These are phyloP conservation scores for Plagodis pulveraria DNA, from an alignment of 2,888 invertebrate genomes.

Conservation along the genomic window DNA sequence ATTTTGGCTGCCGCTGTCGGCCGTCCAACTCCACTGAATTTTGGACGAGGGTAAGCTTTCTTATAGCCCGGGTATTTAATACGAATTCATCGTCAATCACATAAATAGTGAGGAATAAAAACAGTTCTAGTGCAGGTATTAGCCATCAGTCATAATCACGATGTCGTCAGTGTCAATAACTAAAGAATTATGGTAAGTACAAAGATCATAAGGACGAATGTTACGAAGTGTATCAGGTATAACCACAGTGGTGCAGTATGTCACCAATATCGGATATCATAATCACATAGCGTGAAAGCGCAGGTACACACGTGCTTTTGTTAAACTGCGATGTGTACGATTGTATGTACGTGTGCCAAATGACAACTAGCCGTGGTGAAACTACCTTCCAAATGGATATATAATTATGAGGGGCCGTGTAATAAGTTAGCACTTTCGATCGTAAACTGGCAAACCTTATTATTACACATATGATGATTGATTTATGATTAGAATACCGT, in stretches of 20 bases:
- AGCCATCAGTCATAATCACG: no score
- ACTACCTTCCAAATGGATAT: conserved; percentile 56
- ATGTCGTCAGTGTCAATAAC: no score
- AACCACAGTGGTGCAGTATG: conserved; percentile 59
- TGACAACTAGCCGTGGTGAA: conserved; percentile 75
- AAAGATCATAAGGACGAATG: conserved; percentile 38
- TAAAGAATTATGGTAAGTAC: neutral
- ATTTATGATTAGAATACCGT: conserved; percentile 71
- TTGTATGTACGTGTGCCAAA: conserved; percentile 70
- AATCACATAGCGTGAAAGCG: conserved; percentile 76
- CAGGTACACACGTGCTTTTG: conserved; percentile 71
- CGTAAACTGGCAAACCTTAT: conserved; percentile 57
- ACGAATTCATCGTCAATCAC: no score
- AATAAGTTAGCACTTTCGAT: conserved; percentile 55
- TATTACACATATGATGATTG: conserved; percentile 44
- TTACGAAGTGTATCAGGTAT: conserved; percentile 45
- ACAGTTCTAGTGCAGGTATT: no score
- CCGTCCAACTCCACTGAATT: no score
- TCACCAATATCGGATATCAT: conserved; percentile 68
- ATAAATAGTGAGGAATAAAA: no score
- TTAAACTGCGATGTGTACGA: conserved; percentile 51
- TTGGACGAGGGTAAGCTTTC: no score
- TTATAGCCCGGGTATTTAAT: no score
- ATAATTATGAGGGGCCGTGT: conserved; percentile 22
- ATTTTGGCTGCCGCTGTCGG: no score